These are phyloP conservation scores for Phataginus tetradactyla DNA, from an alignment of 2,797 vertebrate species.

Conservation along the genomic window DNA sequence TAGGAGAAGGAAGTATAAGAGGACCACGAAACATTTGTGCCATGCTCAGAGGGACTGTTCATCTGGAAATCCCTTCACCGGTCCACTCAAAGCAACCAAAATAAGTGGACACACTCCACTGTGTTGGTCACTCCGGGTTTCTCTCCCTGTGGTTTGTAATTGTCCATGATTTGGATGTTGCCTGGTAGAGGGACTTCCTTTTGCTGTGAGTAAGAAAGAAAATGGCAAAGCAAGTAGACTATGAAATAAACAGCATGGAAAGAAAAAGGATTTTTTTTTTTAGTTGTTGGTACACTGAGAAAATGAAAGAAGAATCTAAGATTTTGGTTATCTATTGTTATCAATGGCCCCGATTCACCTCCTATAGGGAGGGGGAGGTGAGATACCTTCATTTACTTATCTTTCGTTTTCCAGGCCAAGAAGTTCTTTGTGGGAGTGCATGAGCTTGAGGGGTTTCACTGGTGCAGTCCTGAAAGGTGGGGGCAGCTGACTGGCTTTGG, in stretches of 20 bases:
- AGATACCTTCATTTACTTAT: not conserved
- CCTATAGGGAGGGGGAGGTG: not conserved
- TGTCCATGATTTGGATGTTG: not conserved
- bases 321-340: not conserved
- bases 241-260: not conserved
- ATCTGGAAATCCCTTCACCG: constrained; percentile 18
- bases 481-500: not conserved
- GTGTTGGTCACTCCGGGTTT: not conserved
- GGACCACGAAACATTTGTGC: not conserved
- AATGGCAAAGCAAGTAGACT: not conserved
- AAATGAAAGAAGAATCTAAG: not conserved
- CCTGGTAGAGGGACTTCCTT: constrained; percentile 33
- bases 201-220: not conserved
- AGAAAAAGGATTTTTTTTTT: not conserved
- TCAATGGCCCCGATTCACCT: not conserved
- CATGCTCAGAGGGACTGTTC: not conserved
- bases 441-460: not conserved
- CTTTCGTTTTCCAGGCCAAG: not conserved
- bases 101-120: not conserved
- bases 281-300: not conserved
- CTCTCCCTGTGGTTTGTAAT: not conserved
- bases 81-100: not conserved
- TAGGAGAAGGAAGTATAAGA: not conserved
- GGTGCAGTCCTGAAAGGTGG: not conserved
- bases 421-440: not conserved